Evolutionary conservation across 2,113 vertebrate species (phyloP).

Genomic region (Rana temporaria): DNA sequence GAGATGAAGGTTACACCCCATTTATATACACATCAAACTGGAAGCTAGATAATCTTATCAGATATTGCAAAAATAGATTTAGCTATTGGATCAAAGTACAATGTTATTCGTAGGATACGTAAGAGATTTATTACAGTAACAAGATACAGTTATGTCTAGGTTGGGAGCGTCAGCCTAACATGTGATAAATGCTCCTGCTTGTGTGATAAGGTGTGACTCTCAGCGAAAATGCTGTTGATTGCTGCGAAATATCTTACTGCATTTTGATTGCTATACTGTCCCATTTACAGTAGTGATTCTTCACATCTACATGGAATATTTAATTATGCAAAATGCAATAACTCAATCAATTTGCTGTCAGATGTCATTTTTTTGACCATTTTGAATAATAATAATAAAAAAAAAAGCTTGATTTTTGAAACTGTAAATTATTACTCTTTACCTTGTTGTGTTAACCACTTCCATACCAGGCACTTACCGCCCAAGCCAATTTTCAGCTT

Average conservation of each 20-base stretch:
- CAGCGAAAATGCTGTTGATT: not conserved
- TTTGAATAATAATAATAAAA: no score
- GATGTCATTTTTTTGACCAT: no score
- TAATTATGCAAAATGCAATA: no score
- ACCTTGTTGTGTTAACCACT: no score
- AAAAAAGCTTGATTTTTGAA: no score
- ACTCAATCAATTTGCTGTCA: no score
- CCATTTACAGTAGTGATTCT: no score
- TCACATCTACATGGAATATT: no score
- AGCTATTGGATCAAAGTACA: constrained; percentile 47
- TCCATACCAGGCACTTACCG: no score
- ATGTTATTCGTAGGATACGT: not conserved
- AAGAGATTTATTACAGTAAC: constrained; percentile 12
- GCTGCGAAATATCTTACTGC: not conserved
- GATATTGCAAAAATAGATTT: constrained; percentile 12
- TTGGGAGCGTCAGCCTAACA: not conserved
- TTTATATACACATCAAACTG: constrained; percentile 15
- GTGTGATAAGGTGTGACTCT: not conserved
- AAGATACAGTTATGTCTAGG: not conserved
- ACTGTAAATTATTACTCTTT: no score
- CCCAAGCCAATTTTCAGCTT: no score
- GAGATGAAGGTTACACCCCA: constrained; percentile 28
- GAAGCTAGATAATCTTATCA: constrained; percentile 21
- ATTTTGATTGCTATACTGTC: not conserved
- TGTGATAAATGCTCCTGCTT: not conserved